phyloP scores from a whole-genome alignment of 2,113 vertebrate genomes.

The Anguilla japonica region DNA sequence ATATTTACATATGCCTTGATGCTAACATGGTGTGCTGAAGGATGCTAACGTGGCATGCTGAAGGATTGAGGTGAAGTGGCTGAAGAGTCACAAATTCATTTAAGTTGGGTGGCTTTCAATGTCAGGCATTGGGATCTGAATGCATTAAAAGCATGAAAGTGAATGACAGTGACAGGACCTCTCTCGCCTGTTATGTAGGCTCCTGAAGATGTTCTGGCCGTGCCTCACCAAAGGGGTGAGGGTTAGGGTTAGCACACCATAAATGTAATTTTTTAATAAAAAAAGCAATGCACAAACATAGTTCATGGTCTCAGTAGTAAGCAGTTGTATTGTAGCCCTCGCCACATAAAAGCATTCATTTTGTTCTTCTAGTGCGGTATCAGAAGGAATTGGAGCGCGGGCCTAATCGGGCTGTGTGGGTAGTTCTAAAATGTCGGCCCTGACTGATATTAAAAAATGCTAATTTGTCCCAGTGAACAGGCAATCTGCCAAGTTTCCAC shows the following conservation, averaged over 20 bases:
- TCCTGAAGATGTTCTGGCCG: no score
- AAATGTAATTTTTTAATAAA: no score
- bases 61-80: neutral
- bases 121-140: no score
- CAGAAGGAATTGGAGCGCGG: neutral
- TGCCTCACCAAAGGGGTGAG: no score
- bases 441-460: neutral
- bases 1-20: neutral
- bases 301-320: neutral
- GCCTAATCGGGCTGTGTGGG: neutral
- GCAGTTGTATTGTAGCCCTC: neutral
- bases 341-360: neutral
- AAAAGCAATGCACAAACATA: no score
- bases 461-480: neutral
- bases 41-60: neutral
- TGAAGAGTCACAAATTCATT: neutral
- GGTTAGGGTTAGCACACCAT: no score
- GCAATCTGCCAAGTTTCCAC: neutral
- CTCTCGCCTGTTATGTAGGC: no score
- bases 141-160: no score
- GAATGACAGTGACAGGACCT: no score
- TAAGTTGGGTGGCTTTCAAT: no score
- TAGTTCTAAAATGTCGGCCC: neutral
- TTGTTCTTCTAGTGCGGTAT: neutral
- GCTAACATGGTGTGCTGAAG: neutral